Evolutionary conservation across 1,140 invertebrate species (phyloP).

Genomic region (Drosophila orena): DNA sequence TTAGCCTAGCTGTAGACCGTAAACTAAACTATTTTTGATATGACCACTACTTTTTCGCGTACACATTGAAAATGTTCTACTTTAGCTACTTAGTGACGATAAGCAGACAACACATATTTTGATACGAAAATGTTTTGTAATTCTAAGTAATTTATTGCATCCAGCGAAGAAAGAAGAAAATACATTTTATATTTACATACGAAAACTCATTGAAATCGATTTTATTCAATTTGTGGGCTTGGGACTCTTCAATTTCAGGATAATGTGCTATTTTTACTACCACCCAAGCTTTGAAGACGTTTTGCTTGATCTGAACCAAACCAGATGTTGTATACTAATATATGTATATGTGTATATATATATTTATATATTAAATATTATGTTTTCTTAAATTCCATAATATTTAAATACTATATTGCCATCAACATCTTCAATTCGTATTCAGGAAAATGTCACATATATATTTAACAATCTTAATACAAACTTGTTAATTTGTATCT

Average conservation of each 20-base stretch:
- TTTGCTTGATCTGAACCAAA: too few species aligned
- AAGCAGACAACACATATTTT: constrained; percentile 63
- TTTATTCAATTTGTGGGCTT: not conserved
- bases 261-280: not conserved
- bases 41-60: constrained; percentile 45
- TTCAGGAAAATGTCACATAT: too few species aligned
- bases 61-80: constrained; percentile 76
- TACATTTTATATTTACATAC: constrained; percentile 67
- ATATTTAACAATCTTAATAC: not conserved
- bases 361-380: too few species aligned
- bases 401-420: too few species aligned
- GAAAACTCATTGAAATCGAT: constrained; percentile 1
- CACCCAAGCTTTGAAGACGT: not conserved
- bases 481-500: too few species aligned
- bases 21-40: constrained; percentile 71
- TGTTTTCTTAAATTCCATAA: too few species aligned
- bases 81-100: constrained; percentile 21
- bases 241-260: not conserved
- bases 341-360: too few species aligned
- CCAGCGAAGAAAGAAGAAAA: constrained; percentile 45
- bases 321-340: too few species aligned
- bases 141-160: constrained; percentile 81
- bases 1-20: constrained; percentile 59
- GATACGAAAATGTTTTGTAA: constrained; percentile 80
- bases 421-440: too few species aligned